Evolutionary conservation across 2,888 invertebrate genomes (phyloP), one percentile per base, ranked within the genome.

Genomic region (Chaitophorus viminalis): DNA sequence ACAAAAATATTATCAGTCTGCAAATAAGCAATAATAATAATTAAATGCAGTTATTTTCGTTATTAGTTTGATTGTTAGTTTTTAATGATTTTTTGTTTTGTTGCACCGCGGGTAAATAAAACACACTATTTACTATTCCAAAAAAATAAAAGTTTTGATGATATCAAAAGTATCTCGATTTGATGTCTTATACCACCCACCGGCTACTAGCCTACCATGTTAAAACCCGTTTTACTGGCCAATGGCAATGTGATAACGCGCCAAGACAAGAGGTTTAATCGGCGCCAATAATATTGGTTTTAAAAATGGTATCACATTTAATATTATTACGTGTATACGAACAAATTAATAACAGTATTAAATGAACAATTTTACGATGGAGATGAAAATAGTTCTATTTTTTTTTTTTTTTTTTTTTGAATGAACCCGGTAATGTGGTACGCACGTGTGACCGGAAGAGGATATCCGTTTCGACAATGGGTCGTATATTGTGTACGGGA

Each of bases 381-480:
- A 4, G 29, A 39, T 6, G 36, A 60, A 11, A 83, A 36, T 1
- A 25, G n/a, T 17, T 74, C n/a, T 68, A 68, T n/a, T 70, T n/a
- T n/a, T n/a, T n/a, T n/a, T n/a, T n/a, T n/a, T 25, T 78, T 29
- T 36, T 36, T 9, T 6, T 36, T n/a, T 8, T 3, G 60, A 25
- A 11, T 17, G 17, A 31, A 65, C 39, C 11, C 83, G 39, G 75
- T 83, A 83, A 83, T 83, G 65, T 31, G 31, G 75, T 84, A 77
- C 84, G 65, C 65, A 18, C 65, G 76, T 33, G 76, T 84, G 65
- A 33, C 76, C 84, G 84, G 84, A 84, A 76, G 21, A 76, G 84
- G 84, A 84, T 84, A 77, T 84, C 77, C 84, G 76, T 77, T 84
- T 52, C 18, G 46, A 77, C 76, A 77, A 84, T 39, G 52, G 83